A percentile compares a stretch with the other conserved stretches of the same genome.
Evolutionary conservation across 2,797 vertebrate genomes (phyloP).

Genomic region (Lateolabrax maculatus): DNA sequence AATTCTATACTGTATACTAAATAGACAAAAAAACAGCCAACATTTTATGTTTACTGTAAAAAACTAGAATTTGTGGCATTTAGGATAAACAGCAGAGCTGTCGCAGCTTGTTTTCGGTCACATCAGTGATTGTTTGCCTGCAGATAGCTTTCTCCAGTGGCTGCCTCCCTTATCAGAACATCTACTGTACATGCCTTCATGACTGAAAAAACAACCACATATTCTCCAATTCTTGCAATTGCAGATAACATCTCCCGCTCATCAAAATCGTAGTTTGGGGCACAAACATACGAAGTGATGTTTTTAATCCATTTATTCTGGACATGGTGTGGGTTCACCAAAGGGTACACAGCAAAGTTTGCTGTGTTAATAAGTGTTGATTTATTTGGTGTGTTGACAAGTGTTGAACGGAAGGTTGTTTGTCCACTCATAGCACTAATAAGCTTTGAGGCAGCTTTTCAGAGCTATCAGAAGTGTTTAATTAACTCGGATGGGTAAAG

Average conservation of each 20-base stretch:
- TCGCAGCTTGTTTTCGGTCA: constrained; percentile 52
- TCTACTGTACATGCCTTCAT: constrained; percentile 30
- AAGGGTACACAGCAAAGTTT: constrained; percentile 21
- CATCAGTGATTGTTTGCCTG: constrained; percentile 49
- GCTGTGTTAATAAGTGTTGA: constrained; percentile 37
- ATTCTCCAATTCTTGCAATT: constrained; percentile 39
- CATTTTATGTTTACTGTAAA: constrained; percentile 4
- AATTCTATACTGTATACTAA: not conserved
- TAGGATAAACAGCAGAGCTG: constrained; percentile 17
- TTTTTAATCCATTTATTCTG: constrained; percentile 51
- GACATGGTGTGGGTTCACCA: constrained; percentile 26
- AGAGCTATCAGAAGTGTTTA: constrained; percentile 49
- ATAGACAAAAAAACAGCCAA: not conserved
- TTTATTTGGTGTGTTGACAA: constrained; percentile 52
- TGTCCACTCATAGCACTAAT: constrained; percentile 37
- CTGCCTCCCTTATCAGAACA: constrained; percentile 51
- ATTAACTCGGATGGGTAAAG: constrained; percentile 55
- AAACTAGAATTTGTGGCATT: constrained; percentile 7
- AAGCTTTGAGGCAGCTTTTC: constrained; percentile 51
- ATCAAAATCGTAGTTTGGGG: constrained; percentile 36
- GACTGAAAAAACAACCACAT: constrained; percentile 24
- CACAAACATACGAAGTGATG: constrained; percentile 58
- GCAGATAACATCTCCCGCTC: constrained; percentile 41
- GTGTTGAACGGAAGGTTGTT: constrained; percentile 59
- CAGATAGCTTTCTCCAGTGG: constrained; percentile 48